Base-by-base conservation (phyloP, 2,888 invertebrate species). In the Priocnemis perturbator region DNA sequence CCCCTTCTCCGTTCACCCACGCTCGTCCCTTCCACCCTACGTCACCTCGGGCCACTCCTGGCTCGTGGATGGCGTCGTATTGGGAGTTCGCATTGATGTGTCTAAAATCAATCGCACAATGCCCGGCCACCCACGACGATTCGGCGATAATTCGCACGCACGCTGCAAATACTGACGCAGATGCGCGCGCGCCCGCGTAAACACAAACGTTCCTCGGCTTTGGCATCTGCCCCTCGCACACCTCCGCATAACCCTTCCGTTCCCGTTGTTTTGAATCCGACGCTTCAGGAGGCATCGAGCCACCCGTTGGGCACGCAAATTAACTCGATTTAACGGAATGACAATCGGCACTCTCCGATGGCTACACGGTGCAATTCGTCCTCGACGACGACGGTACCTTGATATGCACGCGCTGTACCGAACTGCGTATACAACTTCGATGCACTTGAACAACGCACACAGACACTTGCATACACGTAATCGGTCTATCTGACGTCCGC, bases 51-150 rank as follows among this genome's bases (percentile, higher is more conserved):
- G 67, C 67, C 62, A 71, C 57, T 66, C 68, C 37, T 11, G 7
- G 60, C 53, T 70, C 62, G 69, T 20, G 70, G 62, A 72, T 26
- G 56, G 60, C 63, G 50, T 69, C 64, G 59, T 55, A 15, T 15
- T 23, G 15, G 53, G 57, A 30, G 55, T 66, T 75, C 71, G 72
- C 76, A 83, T 82, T 82, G 77, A 81, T 82, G 77, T 79, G 78
- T 83, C 82, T 81, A 78, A 84, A 86, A 84, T 86, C 84, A 85
- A 85, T 86, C 76, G 78, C 56, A 66, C 66, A 70, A 74, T 71
- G 63, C 50, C 53, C 45, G 21, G 59, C 55, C 72, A 59, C 63
- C 69, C 58, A 45, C 59, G 68, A 60, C 64, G 55, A 69, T 71
- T 71, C 70, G 69, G 63, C 56, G 60, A 60, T 58, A 63, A 66